These are phyloP conservation scores for Cinclus cinclus DNA, from an alignment of 2,113 vertebrate species.

Conservation along the genomic window DNA sequence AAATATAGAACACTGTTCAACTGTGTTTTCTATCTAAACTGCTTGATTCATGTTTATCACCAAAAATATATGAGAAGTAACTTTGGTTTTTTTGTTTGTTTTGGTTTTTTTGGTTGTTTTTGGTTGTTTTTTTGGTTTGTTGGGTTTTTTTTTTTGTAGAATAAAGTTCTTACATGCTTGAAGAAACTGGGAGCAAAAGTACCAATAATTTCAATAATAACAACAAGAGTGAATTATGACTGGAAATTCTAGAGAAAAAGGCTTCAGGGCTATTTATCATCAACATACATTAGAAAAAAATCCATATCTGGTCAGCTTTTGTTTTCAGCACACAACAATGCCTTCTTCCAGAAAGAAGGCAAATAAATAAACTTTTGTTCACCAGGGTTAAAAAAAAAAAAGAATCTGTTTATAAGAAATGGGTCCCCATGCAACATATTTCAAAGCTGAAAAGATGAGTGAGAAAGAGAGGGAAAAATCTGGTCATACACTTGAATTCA, in stretches of 20 bases:
- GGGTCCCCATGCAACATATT: background rate
- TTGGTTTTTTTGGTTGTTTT: no score
- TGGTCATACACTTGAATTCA: background rate
- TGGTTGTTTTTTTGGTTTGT: no score
- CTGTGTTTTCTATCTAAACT: background rate
- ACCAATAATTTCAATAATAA: background rate
- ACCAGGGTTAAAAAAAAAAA: background rate
- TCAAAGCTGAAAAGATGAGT: background rate
- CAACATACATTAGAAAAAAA: background rate
- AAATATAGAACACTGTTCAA: background rate
- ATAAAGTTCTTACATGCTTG: background rate
- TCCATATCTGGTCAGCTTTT: constrained; percentile 15
- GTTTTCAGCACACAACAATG: constrained; percentile 33
- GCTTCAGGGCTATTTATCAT: background rate
- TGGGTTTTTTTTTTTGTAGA: background rate
- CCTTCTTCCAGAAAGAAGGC: background rate
- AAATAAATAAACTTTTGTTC: constrained; percentile 54
- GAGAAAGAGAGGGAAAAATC: constrained; percentile 6
- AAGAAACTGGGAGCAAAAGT: background rate
- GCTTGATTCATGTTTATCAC: background rate
- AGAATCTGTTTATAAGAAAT: constrained; percentile 39
- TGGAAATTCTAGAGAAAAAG: background rate
- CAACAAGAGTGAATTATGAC: background rate
- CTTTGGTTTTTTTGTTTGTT: background rate
- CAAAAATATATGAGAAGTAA: background rate